Evolutionary conservation across 2,888 invertebrate species (phyloP).

Genomic region (Yponomeuta malinellus): DNA sequence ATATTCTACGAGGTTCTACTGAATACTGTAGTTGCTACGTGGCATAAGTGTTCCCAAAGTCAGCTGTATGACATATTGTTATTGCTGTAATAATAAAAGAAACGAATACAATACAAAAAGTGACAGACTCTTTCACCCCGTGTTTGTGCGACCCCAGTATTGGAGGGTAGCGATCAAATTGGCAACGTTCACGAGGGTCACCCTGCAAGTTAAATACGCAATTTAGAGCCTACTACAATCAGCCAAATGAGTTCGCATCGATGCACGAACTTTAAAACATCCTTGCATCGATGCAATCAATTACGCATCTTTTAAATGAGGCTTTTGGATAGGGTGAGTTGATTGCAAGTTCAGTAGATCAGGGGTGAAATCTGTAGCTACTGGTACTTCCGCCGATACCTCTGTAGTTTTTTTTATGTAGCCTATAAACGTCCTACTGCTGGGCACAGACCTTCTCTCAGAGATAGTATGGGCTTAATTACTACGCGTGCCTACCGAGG

Average conservation of each 20-base stretch:
- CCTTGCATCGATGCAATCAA: constrained; percentile 65
- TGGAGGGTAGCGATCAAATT: constrained; percentile 55
- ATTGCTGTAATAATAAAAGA: constrained; percentile 33
- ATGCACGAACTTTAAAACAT: constrained; percentile 32
- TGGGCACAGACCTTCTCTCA: no score
- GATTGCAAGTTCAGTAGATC: constrained; percentile 50
- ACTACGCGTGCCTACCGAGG: neutral
- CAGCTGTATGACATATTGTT: constrained; percentile 27
- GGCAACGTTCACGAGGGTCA: constrained; percentile 65
- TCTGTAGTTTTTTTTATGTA: neutral
- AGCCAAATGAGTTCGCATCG: constrained; percentile 65
- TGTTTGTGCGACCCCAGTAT: constrained; percentile 25
- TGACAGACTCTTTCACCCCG: constrained; percentile 20
- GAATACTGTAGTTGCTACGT: no score
- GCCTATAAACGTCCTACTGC: no score
- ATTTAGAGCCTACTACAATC: constrained; percentile 68
- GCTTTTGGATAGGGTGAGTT: constrained; percentile 25
- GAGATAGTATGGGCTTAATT: no score
- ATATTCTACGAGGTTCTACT: no score
- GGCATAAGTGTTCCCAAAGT: neutral
- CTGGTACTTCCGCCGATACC: neutral
- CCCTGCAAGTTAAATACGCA: constrained; percentile 70
- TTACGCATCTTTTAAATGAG: constrained; percentile 57
- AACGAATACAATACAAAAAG: constrained; percentile 51
- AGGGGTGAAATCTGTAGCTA: constrained; percentile 20